Conservation (phyloP, 2,113 vertebrate genomes). For the Campylorhamphus procurvoides region DNA sequence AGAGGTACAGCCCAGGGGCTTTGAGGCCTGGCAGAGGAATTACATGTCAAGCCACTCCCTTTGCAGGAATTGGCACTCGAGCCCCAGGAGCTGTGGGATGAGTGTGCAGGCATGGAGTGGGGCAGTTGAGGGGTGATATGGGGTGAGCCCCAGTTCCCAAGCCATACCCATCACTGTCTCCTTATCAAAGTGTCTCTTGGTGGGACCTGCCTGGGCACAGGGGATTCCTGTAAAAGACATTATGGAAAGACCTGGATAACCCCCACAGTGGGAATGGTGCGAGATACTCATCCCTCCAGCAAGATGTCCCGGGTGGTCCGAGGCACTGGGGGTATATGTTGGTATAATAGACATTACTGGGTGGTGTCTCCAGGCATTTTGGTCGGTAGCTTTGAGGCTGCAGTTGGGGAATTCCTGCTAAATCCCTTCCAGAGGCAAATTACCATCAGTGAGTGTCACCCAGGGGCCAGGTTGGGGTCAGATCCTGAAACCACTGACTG, state of each 20-base stretch:
- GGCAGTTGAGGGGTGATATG: fast-evolving
- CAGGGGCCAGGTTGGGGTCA: neutral
- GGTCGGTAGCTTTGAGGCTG: neutral
- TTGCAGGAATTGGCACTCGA: neutral
- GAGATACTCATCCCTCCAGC: neutral
- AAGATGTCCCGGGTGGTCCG: neutral
- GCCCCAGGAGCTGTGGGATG: neutral
- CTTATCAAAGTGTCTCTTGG: neutral
- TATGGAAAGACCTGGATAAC: neutral
- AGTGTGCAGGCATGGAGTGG: neutral
- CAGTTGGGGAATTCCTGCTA: neutral
- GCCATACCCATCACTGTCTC: neutral
- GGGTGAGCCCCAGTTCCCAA: neutral
- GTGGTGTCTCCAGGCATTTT: neutral
- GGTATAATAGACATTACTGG: neutral
- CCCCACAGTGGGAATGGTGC: neutral
- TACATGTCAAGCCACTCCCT: neutral
- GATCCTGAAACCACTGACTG: neutral
- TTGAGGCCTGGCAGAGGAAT: neutral
- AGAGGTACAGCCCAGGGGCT: neutral
- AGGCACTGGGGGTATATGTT: neutral
- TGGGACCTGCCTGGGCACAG: neutral
- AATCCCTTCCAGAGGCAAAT: neutral
- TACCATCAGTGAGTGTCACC: fast-evolving
- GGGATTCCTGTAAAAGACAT: neutral